A percentile compares a stretch with the other conserved stretches of the same genome.
Evolutionary conservation across 2,888 invertebrate genomes (phyloP).

Genomic region (Eupithecia dodoneata): DNA sequence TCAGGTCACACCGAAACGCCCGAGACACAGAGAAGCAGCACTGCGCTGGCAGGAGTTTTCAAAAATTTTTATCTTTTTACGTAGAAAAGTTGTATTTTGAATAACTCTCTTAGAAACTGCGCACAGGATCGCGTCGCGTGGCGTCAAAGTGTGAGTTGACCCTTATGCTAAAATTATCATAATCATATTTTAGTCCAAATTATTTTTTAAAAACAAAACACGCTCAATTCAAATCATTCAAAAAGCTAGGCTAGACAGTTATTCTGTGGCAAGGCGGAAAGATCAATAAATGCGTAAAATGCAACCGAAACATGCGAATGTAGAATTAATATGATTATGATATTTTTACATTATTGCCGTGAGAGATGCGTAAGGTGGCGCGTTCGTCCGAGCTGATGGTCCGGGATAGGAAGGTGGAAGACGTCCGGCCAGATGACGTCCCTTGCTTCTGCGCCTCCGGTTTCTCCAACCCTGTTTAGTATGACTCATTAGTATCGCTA

Average conservation of each 20-base stretch:
- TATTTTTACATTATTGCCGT: constrained; percentile 64
- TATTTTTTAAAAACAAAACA: constrained; percentile 7
- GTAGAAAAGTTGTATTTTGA: too few species aligned
- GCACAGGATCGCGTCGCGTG: too few species aligned
- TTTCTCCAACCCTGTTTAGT: constrained; percentile 79
- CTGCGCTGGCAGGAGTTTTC: too few species aligned
- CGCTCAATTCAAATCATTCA: not conserved
- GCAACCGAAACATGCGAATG: constrained; percentile 22
- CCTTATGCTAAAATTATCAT: not conserved
- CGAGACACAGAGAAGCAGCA: too few species aligned
- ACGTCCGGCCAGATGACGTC: constrained; percentile 69
- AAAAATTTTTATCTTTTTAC: too few species aligned
- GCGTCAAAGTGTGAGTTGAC: too few species aligned
- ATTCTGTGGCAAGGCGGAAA: not conserved
- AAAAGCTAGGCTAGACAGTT: not conserved
- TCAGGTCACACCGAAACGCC: too few species aligned
- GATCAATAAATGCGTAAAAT: constrained; percentile 13
- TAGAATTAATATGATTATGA: constrained; percentile 43
- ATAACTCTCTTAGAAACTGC: too few species aligned
- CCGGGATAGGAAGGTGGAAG: constrained; percentile 76
- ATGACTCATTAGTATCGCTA: constrained; percentile 54
- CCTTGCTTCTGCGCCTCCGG: constrained; percentile 73
- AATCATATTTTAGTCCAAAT: not conserved
- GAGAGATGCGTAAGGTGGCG: constrained; percentile 61
- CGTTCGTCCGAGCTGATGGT: constrained; percentile 76